phyloP scores from a whole-genome alignment of 2,888 invertebrate genomes.

The Leptinotarsa juncta region DNA sequence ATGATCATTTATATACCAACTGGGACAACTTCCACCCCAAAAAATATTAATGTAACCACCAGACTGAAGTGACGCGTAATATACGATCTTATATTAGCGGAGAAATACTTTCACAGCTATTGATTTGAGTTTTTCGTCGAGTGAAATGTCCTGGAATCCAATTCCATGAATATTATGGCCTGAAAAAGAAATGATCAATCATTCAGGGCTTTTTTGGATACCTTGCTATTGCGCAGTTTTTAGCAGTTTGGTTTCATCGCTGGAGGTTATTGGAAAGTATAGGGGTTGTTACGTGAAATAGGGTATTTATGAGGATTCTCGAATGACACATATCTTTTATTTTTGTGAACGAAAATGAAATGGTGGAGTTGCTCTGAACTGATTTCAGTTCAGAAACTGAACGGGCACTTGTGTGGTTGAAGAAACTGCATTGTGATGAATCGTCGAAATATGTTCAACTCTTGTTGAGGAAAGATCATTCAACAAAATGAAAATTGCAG shows the following conservation, averaged over 20 bases:
- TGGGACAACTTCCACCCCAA: constrained; percentile 31
- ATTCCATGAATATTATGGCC: constrained; percentile 16
- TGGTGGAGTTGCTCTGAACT: too few species aligned
- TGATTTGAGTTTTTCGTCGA: constrained; percentile 19
- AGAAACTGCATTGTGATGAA: too few species aligned
- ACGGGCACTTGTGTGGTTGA: too few species aligned
- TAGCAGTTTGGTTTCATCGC: not conserved
- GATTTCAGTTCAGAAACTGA: too few species aligned
- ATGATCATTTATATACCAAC: constrained; percentile 41
- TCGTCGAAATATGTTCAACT: too few species aligned
- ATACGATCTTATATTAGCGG: constrained; percentile 3
- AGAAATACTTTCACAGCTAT: constrained; percentile 14
- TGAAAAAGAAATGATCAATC: not conserved
- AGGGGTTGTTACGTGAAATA: too few species aligned
- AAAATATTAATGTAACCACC: constrained; percentile 38
- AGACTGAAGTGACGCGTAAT: constrained; percentile 5
- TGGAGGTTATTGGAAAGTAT: not conserved
- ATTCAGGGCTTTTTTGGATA: not conserved
- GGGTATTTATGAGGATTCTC: too few species aligned
- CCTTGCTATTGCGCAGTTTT: not conserved
- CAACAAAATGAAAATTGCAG: too few species aligned
- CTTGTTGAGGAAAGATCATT: too few species aligned
- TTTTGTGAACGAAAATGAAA: too few species aligned
- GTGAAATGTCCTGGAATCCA: constrained; percentile 19
- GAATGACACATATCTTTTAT: too few species aligned